phyloP scores from a whole-genome alignment of 2,888 invertebrate species.

The Macaria liturata region DNA sequence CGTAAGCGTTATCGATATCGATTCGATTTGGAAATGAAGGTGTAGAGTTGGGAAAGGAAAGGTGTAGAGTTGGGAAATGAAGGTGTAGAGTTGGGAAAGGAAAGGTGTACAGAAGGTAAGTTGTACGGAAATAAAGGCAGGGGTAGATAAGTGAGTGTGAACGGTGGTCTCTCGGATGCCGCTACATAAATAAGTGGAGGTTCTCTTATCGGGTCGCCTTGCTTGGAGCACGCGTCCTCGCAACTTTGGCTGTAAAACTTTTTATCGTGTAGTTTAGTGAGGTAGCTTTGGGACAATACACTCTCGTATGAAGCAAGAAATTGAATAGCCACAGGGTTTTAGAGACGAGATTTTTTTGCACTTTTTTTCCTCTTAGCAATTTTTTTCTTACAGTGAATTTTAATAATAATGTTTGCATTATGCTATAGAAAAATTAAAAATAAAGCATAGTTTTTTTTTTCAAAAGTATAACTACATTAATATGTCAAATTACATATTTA shows the following conservation, averaged over 20 bases:
- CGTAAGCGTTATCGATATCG: constrained; percentile 35
- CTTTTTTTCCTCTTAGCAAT: too few relatives aligned
- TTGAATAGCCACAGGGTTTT: too few relatives aligned
- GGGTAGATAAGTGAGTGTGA: constrained; percentile 78
- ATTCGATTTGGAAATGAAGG: constrained; percentile 31
- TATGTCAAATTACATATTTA: too few relatives aligned
- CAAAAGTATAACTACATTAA: too few relatives aligned
- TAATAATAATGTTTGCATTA: too few relatives aligned
- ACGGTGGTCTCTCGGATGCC: constrained; percentile 74
- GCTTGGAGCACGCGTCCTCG: constrained; percentile 47
- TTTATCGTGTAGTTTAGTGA: constrained; percentile 38
- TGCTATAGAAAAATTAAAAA: too few relatives aligned
- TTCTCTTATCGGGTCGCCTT: constrained; percentile 65
- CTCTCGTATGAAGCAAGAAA: too few relatives aligned
- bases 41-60: constrained; percentile 31
- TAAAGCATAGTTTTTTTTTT: too few relatives aligned
- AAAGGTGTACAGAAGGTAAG: constrained; percentile 59
- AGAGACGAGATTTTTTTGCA: too few relatives aligned
- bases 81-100: constrained; percentile 30
- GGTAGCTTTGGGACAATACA: constrained; percentile 15
- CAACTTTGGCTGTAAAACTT: constrained; percentile 36
- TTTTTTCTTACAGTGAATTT: too few relatives aligned
- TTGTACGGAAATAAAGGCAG: constrained; percentile 76
- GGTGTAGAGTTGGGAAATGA: constrained; percentile 61
- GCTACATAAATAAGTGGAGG: constrained; percentile 80